Percentiles rank a stretch among this genome's conserved stretches.
Conservation (phyloP, 1,140 invertebrate species). For the Muscidifurax raptorellus region DNA sequence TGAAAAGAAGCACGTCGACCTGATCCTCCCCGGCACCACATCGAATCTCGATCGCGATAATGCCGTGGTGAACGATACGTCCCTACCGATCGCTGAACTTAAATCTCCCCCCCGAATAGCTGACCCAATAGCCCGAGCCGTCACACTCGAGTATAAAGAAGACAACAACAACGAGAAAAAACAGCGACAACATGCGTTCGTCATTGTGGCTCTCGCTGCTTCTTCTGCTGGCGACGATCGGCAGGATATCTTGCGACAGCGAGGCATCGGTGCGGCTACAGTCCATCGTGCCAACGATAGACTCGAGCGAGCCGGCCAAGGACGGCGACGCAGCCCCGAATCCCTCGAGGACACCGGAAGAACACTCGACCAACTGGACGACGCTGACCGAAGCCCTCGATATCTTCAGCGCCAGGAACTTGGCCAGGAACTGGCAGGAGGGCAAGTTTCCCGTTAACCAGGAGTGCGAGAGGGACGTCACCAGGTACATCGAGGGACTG, state of each 20-base stretch:
- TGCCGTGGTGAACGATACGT: neutral
- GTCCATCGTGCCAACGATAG: constrained; percentile 20
- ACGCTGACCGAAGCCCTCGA: constrained; percentile 72
- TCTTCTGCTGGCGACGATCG: neutral
- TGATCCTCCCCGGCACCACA: neutral
- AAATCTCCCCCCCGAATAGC: neutral
- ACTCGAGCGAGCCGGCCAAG: constrained; percentile 14
- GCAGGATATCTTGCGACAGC: neutral
- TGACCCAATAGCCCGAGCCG: too few species aligned
- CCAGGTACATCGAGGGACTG: constrained; percentile 80
- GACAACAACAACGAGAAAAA: neutral
- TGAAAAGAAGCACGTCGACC: neutral
- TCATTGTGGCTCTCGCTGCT: neutral
- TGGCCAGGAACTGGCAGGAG: constrained; percentile 70
- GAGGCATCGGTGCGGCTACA: neutral
- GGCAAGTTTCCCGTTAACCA: constrained; percentile 62
- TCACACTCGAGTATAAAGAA: too few species aligned
- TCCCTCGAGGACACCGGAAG: neutral
- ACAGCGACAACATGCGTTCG: neutral
- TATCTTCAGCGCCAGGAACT: constrained; percentile 71
- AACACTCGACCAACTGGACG: constrained; percentile 59
- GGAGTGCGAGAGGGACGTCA: constrained; percentile 79
- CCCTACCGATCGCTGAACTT: neutral
- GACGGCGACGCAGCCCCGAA: neutral
- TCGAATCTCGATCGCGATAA: neutral